Conservation (phyloP, 2,797 vertebrate genomes). For the Neosalanx taihuensis region DNA sequence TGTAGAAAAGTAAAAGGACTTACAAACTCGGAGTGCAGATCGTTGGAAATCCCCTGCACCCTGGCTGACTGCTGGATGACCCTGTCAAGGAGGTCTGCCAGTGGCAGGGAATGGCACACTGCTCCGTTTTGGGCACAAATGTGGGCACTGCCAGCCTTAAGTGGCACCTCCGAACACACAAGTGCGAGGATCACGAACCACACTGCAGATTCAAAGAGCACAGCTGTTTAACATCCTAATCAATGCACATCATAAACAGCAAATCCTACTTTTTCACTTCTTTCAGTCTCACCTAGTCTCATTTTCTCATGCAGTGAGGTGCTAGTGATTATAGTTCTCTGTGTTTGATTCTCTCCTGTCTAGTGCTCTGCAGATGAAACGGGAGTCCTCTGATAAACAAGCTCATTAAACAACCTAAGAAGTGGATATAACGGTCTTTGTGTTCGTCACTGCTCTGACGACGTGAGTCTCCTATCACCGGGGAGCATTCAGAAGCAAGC, state of each 20-base stretch:
- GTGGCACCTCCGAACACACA: slow-evolving; percentile 35
- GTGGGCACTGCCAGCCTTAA: slow-evolving; percentile 19
- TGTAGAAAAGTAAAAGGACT: slow-evolving; percentile 17
- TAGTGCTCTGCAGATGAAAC: slow-evolving; percentile 13
- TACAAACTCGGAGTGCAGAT: slow-evolving; percentile 64
- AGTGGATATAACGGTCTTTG: slow-evolving; percentile 19
- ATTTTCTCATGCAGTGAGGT: slow-evolving; percentile 29
- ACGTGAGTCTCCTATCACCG: slow-evolving; percentile 19
- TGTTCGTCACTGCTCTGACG: slow-evolving; percentile 25
- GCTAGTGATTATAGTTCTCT: neutral
- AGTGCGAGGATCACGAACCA: slow-evolving; percentile 40
- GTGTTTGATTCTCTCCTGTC: neutral
- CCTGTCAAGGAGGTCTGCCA: slow-evolving; percentile 65
- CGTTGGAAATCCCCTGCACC: slow-evolving; percentile 67
- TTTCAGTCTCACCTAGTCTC: slow-evolving; percentile 34
- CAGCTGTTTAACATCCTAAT: neutral
- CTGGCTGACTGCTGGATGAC: slow-evolving; percentile 67
- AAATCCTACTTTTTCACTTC: neutral
- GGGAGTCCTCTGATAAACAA: slow-evolving; percentile 21
- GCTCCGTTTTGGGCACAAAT: slow-evolving; percentile 37
- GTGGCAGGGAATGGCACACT: slow-evolving; percentile 41
- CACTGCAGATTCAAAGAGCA: slow-evolving; percentile 15
- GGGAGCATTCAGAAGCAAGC: slow-evolving; percentile 14
- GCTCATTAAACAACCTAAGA: slow-evolving; percentile 22
- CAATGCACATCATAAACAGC: neutral